Conservation (phyloP, 2,113 vertebrate genomes). For the Salvator merianae region DNA sequence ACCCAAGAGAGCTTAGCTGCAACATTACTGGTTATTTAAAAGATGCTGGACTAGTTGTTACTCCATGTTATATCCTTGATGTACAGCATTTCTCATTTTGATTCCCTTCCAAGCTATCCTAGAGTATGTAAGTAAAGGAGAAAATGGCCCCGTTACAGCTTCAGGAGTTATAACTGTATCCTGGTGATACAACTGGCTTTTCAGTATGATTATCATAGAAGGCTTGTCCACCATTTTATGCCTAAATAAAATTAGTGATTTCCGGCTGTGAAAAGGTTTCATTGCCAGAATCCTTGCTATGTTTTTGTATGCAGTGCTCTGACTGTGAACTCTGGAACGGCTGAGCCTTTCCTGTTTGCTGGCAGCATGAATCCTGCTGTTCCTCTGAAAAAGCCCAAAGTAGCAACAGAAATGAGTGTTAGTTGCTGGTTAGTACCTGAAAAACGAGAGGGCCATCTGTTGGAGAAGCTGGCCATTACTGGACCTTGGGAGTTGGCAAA, state of each 20-base stretch:
- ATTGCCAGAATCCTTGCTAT: neutral
- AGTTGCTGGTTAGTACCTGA: neutral
- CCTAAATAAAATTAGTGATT: neutral
- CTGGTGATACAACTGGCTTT: too few species aligned
- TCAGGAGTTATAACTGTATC: neutral
- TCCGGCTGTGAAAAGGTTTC: neutral
- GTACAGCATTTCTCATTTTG: neutral
- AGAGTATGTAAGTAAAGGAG: neutral
- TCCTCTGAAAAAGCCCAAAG: too few species aligned
- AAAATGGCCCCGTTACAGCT: neutral
- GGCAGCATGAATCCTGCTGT: neutral
- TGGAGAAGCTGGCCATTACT: neutral
- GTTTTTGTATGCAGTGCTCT: neutral
- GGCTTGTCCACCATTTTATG: neutral
- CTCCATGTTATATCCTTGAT: neutral
- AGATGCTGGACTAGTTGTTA: neutral
- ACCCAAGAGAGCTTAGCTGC: too few species aligned
- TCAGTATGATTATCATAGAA: neutral
- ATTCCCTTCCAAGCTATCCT: neutral
- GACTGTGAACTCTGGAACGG: neutral
- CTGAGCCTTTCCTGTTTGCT: neutral
- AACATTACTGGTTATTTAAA: too few species aligned
- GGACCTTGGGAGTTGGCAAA: neutral
- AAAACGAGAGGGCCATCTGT: neutral
- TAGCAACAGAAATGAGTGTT: neutral